Base-by-base conservation (phyloP, 2,888 invertebrate genomes). In the Amitus sp. region DNA sequence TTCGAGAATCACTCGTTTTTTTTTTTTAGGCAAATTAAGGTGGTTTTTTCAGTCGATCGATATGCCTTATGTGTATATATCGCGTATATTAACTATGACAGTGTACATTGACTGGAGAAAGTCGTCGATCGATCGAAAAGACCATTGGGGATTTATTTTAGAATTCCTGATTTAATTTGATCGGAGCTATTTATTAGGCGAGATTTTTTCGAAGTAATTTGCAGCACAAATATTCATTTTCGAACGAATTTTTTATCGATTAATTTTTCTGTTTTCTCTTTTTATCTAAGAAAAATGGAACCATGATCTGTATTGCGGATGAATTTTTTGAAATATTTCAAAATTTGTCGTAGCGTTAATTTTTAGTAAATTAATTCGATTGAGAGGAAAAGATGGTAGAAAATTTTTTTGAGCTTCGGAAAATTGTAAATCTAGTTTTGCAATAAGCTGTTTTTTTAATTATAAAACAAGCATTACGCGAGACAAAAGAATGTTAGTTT, bases 401-500 rank as follows among this genome's bases (percentile, higher is more conserved):
- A 34, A 9, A 34, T 34, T 34, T 17, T 13, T 39, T 39, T 7
- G 2, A 13, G 7, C 2, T 7, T 39, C 7, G 34, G 13, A 39
- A 39, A 39, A 39, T 17, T 39, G 17, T 13, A 15, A n/a, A n/a
- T n/a, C n/a, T n/a, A n/a, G n/a, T n/a, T n/a, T n/a, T n/a, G n/a
- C n/a, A n/a, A n/a, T n/a, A n/a, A n/a, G n/a, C n/a, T n/a, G n/a
- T n/a, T n/a, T n/a, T n/a, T n/a, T n/a, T n/a, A n/a, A n/a, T n/a
- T n/a, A n/a, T n/a, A n/a, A n/a, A n/a, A n/a, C n/a, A n/a, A n/a
- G 45, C 50, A 58, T 60, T 62, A 61, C 51, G 53, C 53, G 51
- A 70, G 65, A 70, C 71, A 71, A 68, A 69, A 56, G 53, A 56
- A 65, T 62, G 61, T 73, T 70, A 73, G 66, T 66, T 69, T 63